phyloP scores from a whole-genome alignment of 2,888 invertebrate genomes.

The Lasioglossum figueresi region DNA sequence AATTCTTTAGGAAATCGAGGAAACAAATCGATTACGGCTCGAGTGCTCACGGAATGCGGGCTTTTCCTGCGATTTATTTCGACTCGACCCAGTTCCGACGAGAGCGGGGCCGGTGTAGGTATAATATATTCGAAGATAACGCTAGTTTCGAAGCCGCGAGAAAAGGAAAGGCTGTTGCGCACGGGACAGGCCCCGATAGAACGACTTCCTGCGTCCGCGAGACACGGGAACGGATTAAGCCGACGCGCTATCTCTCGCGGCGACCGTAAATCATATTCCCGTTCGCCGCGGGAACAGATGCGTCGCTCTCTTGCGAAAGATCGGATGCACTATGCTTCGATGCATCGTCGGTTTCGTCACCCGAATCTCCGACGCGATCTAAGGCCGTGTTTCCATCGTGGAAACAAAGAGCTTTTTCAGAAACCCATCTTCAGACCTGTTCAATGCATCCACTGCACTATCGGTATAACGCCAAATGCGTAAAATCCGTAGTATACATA shows the following conservation, averaged over 20 bases:
- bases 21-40: background rate
- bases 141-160: background rate
- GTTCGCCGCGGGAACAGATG: constrained; percentile 52
- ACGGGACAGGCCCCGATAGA: background rate
- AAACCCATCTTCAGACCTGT: background rate
- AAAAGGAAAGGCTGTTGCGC: background rate
- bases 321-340: constrained; percentile 56
- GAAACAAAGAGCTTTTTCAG: constrained; percentile 3
- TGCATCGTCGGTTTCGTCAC: constrained; percentile 40
- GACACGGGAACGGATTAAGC: constrained; percentile 32
- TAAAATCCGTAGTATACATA: background rate
- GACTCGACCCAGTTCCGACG: constrained; percentile 1
- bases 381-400: background rate
- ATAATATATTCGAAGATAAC: constrained; percentile 1
- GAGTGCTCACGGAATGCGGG: constrained; percentile 1
- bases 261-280: constrained; percentile 50
- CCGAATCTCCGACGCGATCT: background rate
- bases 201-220: constrained; percentile 5
- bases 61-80: background rate
- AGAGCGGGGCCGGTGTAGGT: background rate
- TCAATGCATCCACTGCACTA: background rate
- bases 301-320: constrained; percentile 62
- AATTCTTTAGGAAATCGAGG: background rate
- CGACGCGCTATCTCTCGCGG: constrained; percentile 24
- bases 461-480: background rate